These are phyloP conservation scores for Kradibia gibbosae DNA, from an alignment of 1,140 invertebrate genomes.

Conservation along the genomic window DNA sequence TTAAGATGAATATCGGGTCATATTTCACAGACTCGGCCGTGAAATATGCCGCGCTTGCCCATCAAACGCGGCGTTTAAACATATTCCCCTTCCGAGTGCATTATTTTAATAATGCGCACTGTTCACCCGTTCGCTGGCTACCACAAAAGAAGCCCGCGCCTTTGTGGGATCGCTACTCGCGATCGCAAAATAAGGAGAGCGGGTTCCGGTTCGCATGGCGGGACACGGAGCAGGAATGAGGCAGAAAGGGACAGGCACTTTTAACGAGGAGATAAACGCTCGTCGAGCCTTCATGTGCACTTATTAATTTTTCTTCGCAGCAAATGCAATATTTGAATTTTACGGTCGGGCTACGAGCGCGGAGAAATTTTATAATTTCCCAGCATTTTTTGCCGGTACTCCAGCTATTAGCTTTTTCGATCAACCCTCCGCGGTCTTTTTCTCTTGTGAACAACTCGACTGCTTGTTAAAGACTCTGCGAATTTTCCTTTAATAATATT, in stretches of 20 bases:
- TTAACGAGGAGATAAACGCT: slow-evolving; percentile 59
- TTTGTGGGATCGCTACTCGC: slow-evolving; percentile 3
- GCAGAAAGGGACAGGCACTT: neutral
- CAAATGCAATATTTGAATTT: neutral
- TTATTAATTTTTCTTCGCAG: slow-evolving; percentile 26
- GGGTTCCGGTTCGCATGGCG: neutral
- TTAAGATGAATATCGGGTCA: slow-evolving; percentile 59
- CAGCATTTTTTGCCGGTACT: neutral
- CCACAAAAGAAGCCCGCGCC: slow-evolving; percentile 53
- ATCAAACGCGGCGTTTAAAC: slow-evolving; percentile 55
- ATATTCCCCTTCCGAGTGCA: slow-evolving; percentile 54
- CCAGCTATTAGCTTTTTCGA: neutral
- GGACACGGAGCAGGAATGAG: neutral
- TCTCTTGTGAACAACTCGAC: neutral
- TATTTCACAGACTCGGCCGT: slow-evolving; percentile 54
- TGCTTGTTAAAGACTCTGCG: too few species aligned
- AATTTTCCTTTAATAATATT: neutral
- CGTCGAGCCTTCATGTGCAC: neutral
- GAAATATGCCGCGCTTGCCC: slow-evolving; percentile 54
- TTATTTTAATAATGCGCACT: slow-evolving; percentile 62
- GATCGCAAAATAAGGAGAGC: slow-evolving; percentile 8
- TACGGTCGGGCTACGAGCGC: neutral
- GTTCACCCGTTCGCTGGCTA: slow-evolving; percentile 40
- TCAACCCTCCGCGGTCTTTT: too few species aligned
- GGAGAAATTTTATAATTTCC: slow-evolving; percentile 4